Percentiles rank a stretch among this genome's conserved stretches.
Conservation (phyloP, 2,888 invertebrate species). For the Mayetiola destructor region DNA sequence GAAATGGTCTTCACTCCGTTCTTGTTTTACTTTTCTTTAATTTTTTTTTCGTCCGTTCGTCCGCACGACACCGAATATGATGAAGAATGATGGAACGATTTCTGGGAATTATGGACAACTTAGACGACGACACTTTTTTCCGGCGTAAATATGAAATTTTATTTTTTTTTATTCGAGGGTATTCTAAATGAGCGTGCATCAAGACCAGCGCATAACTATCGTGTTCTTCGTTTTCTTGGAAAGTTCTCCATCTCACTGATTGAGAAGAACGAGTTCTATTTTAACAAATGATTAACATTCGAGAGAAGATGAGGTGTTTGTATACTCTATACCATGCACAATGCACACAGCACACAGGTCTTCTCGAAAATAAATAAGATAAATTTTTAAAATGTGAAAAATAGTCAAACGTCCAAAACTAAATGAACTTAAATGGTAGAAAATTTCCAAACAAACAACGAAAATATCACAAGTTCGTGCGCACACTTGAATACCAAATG, state of each 20-base stretch:
- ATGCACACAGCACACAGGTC: no score
- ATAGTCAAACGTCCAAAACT: not conserved
- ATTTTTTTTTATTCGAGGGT: no score
- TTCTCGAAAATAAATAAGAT: not conserved
- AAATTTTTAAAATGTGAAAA: not conserved
- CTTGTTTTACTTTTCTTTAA: not conserved
- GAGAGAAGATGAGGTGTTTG: not conserved
- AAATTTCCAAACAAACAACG: not conserved
- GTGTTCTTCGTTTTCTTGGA: no score
- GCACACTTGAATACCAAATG: not conserved
- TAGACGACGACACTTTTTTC: no score
- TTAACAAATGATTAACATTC: conserved; percentile 5
- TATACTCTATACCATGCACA: no score
- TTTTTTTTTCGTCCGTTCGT: no score
- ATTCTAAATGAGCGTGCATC: no score
- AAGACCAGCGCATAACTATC: no score
- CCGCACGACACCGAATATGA: no score
- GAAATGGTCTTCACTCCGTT: no score
- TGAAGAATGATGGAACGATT: not conserved
- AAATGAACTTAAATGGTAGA: not conserved
- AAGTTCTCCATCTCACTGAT: no score
- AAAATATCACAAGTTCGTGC: not conserved
- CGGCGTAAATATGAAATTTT: no score
- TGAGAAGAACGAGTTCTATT: conserved; percentile 5
- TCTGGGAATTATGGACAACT: not conserved